Evolutionary conservation across 2,113 vertebrate species (phyloP).

Genomic region (Anoura caudifer): DNA sequence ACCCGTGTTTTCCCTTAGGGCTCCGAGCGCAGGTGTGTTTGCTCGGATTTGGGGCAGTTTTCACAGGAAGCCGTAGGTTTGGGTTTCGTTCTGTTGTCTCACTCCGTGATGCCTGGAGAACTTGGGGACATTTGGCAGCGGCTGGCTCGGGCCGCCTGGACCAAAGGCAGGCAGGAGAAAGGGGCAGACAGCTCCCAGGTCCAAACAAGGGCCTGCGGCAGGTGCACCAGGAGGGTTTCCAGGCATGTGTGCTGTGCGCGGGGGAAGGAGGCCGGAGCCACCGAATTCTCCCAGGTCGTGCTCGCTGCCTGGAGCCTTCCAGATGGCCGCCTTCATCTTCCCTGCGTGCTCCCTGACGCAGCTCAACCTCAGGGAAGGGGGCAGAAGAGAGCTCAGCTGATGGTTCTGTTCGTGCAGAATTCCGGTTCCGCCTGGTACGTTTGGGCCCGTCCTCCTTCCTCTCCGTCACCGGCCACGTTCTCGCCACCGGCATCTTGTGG

Average conservation of each 20-base stretch:
- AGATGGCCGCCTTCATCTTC: background rate
- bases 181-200: too few species aligned
- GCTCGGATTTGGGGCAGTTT: background rate
- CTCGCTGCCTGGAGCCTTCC: background rate
- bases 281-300: background rate
- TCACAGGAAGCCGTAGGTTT: background rate
- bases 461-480: background rate
- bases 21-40: background rate
- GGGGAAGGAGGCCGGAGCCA: background rate
- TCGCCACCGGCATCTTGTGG: background rate
- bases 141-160: background rate
- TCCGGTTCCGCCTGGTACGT: background rate
- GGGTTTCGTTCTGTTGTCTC: background rate
- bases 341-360: background rate
- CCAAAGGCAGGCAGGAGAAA: background rate
- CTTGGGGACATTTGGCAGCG: background rate
- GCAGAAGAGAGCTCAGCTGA: background rate
- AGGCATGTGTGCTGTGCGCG: background rate
- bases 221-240: background rate
- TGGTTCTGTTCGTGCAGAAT: background rate
- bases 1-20: background rate
- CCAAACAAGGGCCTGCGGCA: background rate
- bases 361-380: background rate
- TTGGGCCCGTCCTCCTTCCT: background rate
- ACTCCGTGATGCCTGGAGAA: background rate